A percentile compares a stretch with the other conserved stretches of the same genome.
Evolutionary conservation across 2,113 vertebrate genomes (phyloP).

Genomic region (Pycnonotus jocosus): DNA sequence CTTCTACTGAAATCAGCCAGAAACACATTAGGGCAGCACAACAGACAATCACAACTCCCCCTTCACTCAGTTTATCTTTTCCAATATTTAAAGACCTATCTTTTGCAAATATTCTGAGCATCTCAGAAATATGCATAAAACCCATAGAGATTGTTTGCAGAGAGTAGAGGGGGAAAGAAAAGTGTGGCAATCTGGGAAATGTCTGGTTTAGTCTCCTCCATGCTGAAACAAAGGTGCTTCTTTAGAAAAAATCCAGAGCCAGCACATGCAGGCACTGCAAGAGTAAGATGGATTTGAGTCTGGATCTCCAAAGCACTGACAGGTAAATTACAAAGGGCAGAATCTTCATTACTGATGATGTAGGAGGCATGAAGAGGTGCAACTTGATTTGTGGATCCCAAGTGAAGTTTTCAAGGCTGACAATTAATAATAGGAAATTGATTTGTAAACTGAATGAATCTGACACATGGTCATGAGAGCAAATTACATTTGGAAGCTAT

Average conservation of each 20-base stretch:
- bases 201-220: not conserved
- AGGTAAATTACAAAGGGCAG: conserved; percentile 23
- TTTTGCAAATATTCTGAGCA: not conserved
- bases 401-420: conserved; percentile 30
- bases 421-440: conserved; percentile 40
- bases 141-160: not conserved
- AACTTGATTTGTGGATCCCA: conserved; percentile 31
- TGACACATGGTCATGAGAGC: conserved; percentile 46
- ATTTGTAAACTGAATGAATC: conserved; percentile 40
- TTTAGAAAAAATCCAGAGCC: not conserved
- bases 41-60: not conserved
- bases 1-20: not conserved
- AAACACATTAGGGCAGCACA: not conserved
- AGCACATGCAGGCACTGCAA: not conserved
- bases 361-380: not conserved
- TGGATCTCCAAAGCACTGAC: not conserved
- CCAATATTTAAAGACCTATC: not conserved
- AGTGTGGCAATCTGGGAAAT: not conserved
- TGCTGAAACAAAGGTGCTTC: not conserved
- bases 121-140: not conserved
- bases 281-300: not conserved
- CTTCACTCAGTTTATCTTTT: not conserved
- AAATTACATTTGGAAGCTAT: conserved; percentile 50
- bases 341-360: conserved; percentile 38
- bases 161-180: not conserved